Conservation (phyloP, 2,888 invertebrate genomes). For the Diaperis boleti region DNA sequence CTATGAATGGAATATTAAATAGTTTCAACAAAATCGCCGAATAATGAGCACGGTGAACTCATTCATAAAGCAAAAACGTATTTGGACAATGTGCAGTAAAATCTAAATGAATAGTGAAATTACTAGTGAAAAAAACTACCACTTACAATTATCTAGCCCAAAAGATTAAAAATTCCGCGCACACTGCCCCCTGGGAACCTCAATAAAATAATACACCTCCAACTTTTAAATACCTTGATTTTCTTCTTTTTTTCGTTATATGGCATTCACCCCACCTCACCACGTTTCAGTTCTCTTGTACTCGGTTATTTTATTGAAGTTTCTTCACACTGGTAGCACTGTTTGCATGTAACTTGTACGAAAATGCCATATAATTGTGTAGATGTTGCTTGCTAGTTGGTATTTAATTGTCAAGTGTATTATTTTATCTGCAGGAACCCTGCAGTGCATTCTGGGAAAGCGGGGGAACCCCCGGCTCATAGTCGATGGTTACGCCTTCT, state of each 20-base stretch:
- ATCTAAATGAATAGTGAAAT: too few species aligned
- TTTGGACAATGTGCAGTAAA: too few species aligned
- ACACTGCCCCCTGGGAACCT: constrained; percentile 51
- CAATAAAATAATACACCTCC: constrained; percentile 58
- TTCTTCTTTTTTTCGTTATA: constrained; percentile 46
- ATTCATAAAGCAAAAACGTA: too few species aligned
- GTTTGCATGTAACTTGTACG: constrained; percentile 47
- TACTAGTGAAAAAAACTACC: too few species aligned
- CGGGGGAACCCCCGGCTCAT: constrained; percentile 64
- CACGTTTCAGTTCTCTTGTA: background rate
- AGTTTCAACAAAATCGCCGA: too few species aligned
- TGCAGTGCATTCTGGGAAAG: constrained; percentile 64
- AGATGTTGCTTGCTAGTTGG: constrained; percentile 41
- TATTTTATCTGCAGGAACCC: constrained; percentile 64
- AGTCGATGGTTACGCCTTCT: constrained; percentile 64
- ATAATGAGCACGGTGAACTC: too few species aligned
- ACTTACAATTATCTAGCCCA: too few species aligned
- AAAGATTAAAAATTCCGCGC: too few species aligned
- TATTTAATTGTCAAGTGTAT: constrained; percentile 52
- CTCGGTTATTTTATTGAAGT: constrained; percentile 23
- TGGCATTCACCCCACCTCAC: constrained; percentile 49
- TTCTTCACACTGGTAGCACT: constrained; percentile 16
- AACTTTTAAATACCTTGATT: constrained; percentile 57
- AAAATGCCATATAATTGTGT: constrained; percentile 51
- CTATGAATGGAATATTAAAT: too few species aligned